phyloP scores from a whole-genome alignment of 2,113 vertebrate species.

The Eublepharis macularius region DNA sequence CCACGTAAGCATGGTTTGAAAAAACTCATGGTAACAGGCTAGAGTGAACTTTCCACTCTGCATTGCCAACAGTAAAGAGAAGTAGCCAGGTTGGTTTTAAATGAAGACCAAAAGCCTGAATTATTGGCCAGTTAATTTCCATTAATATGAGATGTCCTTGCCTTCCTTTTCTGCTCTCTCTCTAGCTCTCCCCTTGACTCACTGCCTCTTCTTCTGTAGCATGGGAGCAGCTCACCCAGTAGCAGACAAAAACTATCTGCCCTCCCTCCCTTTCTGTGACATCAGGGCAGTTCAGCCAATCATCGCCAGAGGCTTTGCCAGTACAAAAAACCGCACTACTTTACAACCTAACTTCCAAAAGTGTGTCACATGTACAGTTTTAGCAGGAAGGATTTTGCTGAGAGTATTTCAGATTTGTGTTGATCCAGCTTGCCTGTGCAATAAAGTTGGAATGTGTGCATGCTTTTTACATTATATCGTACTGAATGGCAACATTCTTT shows the following conservation, averaged over 20 bases:
- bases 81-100: not conserved
- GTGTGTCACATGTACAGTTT: not conserved
- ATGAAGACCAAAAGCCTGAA: not conserved
- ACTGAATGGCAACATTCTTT: no score
- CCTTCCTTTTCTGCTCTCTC: not conserved
- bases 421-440: not conserved
- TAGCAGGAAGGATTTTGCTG: not conserved
- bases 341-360: not conserved
- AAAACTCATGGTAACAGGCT: not conserved
- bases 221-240: not conserved
- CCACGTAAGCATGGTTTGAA: rapidly evolving
- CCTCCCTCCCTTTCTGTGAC: not conserved
- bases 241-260: not conserved
- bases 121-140: not conserved
- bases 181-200: not conserved
- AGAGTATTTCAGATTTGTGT: not conserved
- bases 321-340: not conserved
- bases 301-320: not conserved
- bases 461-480: not conserved
- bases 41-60: slow-evolving; percentile 30
- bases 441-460: not conserved
- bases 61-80: slow-evolving; percentile 41
- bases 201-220: not conserved
- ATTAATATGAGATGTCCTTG: not conserved
- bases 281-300: not conserved